A percentile compares a stretch with the other conserved stretches of the same genome.
Conservation (phyloP, 2,797 vertebrate genomes). For the Pygocentrus nattereri region DNA sequence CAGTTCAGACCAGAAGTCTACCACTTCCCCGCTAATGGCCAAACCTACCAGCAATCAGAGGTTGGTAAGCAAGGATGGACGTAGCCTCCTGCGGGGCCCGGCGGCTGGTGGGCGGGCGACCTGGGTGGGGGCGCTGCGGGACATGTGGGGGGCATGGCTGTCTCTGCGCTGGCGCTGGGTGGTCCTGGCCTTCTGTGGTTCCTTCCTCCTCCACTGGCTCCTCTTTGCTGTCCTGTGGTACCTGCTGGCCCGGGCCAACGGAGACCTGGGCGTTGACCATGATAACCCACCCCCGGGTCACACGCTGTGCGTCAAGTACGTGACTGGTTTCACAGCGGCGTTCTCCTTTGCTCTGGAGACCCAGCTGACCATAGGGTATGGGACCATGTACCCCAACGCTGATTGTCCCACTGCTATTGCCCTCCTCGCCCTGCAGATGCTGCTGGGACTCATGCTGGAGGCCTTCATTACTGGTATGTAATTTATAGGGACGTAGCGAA, state of each 20-base stretch:
- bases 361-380: constrained; percentile 98
- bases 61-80: constrained; percentile 94
- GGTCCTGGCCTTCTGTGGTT: constrained; percentile 90
- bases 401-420: constrained; percentile 95
- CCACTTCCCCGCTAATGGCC: constrained; percentile 83
- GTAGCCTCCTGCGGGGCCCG: constrained; percentile 75
- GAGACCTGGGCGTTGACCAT: constrained; percentile 91
- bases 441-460: constrained; percentile 97
- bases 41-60: constrained; percentile 78
- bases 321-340: constrained; percentile 95
- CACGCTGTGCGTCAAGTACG: constrained; percentile 94
- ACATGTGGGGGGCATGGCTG: constrained; percentile 92
- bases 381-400: constrained; percentile 97
- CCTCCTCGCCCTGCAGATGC: constrained; percentile 95
- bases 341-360: constrained; percentile 99
- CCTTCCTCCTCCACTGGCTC: constrained; percentile 95
- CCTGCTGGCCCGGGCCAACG: constrained; percentile 92
- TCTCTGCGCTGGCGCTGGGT: constrained; percentile 98
- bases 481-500: background rate
- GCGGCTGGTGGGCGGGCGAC: constrained; percentile 72
- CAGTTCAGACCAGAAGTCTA: constrained; percentile 77
- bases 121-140: constrained; percentile 85
- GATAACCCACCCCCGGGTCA: constrained; percentile 90
- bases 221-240: constrained; percentile 98
- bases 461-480: constrained; percentile 96